phyloP scores from a whole-genome alignment of 2,797 vertebrate species.

The Thripadectes ignobilis region DNA sequence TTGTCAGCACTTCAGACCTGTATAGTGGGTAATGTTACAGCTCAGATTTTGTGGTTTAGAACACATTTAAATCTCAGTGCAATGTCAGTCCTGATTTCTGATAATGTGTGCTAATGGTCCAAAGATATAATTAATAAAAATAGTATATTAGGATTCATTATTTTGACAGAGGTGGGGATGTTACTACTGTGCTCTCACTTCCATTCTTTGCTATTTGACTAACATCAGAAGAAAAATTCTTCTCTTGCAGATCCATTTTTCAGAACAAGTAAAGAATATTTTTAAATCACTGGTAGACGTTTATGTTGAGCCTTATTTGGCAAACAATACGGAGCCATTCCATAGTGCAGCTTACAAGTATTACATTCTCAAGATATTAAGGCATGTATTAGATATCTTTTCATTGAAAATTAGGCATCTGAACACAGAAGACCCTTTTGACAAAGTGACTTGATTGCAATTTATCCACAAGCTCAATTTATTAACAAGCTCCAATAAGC shows the following conservation, averaged over 20 bases:
- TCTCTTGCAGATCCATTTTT: neutral
- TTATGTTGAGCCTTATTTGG: neutral
- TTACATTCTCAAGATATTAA: neutral
- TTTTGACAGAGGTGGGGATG: neutral
- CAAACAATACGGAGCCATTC: neutral
- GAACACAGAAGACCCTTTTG: neutral
- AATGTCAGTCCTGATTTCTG: neutral
- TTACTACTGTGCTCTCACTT: neutral
- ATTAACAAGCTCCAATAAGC: neutral
- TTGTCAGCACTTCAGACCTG: neutral
- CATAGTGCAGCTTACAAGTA: neutral
- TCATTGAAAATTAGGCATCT: neutral
- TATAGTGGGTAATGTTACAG: neutral
- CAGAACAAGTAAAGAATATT: neutral
- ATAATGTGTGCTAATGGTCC: neutral
- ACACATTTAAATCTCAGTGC: neutral
- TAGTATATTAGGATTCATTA: neutral
- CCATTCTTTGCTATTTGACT: neutral
- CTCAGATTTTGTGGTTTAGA: neutral
- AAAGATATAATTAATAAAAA: neutral
- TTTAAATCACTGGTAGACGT: neutral
- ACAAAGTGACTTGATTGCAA: neutral
- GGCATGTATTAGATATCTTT: neutral
- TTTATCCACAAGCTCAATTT: neutral
- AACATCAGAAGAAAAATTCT: neutral